A percentile compares a stretch with the other conserved stretches of the same genome.
These are phyloP conservation scores for Peromyscus attwateri DNA, from an alignment of 2,797 vertebrate genomes.

Conservation along the genomic window DNA sequence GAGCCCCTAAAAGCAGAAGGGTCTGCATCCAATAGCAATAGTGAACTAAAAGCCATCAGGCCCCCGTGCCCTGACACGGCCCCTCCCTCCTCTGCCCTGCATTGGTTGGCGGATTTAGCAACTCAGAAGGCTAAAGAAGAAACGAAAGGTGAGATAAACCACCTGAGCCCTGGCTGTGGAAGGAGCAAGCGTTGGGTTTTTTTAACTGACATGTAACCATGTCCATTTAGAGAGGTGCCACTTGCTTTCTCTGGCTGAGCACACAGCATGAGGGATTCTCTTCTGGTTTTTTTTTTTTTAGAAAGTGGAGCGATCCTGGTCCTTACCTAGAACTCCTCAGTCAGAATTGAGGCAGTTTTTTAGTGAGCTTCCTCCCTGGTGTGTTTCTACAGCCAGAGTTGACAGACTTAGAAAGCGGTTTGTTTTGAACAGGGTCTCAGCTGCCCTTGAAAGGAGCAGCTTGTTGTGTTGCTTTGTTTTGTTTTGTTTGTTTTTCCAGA, in stretches of 20 bases:
- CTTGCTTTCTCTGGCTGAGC: slow-evolving; percentile 59
- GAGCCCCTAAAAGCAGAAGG: slow-evolving; percentile 86
- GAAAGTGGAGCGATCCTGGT: background rate
- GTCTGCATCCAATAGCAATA: slow-evolving; percentile 86
- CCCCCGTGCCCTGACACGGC: slow-evolving; percentile 87
- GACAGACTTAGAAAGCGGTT: slow-evolving; percentile 16
- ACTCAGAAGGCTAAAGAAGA: slow-evolving; percentile 99
- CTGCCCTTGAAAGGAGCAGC: background rate
- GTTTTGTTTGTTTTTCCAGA: background rate
- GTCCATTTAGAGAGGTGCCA: slow-evolving; percentile 45
- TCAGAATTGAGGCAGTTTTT: slow-evolving; percentile 49
- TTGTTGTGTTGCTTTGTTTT: background rate
- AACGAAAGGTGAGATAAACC: slow-evolving; percentile 93
- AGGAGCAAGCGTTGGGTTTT: background rate
- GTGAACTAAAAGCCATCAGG: slow-evolving; percentile 89
- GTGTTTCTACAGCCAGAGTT: slow-evolving; percentile 3
- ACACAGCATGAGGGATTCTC: slow-evolving; percentile 42
- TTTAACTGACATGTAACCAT: slow-evolving; percentile 13
- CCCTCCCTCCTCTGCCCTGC: slow-evolving; percentile 93
- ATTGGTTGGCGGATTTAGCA: slow-evolving; percentile 98
- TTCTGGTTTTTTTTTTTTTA: slow-evolving; percentile 18
- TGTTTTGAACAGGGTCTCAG: background rate
- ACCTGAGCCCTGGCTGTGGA: background rate
- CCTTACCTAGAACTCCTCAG: background rate
- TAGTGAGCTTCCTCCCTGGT: background rate